Evolutionary conservation across 2,888 invertebrate genomes (phyloP), one percentile per base, ranked within the genome.

Genomic region (Drosophila tanythrix): DNA sequence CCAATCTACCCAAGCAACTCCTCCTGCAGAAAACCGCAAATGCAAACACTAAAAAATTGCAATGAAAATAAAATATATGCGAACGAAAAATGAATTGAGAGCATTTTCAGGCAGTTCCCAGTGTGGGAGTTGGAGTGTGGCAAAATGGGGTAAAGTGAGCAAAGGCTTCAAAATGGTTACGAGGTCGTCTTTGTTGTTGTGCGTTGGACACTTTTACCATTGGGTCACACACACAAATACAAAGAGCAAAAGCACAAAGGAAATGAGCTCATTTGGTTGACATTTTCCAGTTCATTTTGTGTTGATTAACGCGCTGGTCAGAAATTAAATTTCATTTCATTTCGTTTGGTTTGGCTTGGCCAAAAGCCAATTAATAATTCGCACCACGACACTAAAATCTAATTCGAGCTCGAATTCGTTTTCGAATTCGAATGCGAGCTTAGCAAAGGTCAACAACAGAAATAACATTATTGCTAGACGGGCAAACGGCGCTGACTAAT

Each of bases 261-360:
- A 88, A 89, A 88, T 89, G 86, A 89, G 81, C 88, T 88, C 86
- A 85, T 89, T 85, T 76, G 62, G 78, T 79, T 82, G 85, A 88
- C 89, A 85, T 87, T 88, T 87, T 88, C 81, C 88, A 83, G 81
- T 89, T 86, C 81, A 87, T 88, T 46, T 86, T 88, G 75, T 73
- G 86, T 89, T 86, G 86, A 86, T 89, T 86, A 88, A 85, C 79
- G 70, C 78, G 67, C 58, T 64, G 60, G 43, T 4, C 57, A 40
- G 35, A 52, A 36, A 64, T 72, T 66, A 52, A 36, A 64, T 72
- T 66, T 82, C 43, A 66, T 70, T 55, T 21, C 43, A 21, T 43
- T 21, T 2, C 27, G 46, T 25, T 3, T 46, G 46, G 25, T 25
- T 60, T 80, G 51, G 46, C 38, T 65, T 65, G 56, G 31, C 43